Percentiles rank a stretch among this genome's conserved stretches.
phyloP scores from a whole-genome alignment of 2,113 vertebrate genomes.

The Psittacula cyanocephala region DNA sequence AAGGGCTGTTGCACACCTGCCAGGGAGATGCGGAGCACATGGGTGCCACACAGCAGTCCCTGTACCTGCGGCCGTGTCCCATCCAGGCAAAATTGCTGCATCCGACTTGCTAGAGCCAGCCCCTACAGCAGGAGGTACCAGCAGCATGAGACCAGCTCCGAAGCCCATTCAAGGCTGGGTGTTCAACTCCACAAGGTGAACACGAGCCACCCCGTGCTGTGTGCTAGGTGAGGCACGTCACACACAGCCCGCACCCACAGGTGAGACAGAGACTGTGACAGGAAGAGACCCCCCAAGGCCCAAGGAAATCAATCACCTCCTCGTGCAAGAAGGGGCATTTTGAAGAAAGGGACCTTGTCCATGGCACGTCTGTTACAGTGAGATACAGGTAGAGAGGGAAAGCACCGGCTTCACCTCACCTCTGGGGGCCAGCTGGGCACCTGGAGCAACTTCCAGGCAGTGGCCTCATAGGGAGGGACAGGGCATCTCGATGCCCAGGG shows the following conservation, averaged over 20 bases:
- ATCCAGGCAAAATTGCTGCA: neutral
- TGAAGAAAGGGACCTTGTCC: neutral
- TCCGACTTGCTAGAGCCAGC: neutral
- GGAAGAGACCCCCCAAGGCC: neutral
- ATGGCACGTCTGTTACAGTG: neutral
- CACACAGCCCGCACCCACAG: neutral
- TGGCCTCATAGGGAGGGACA: neutral
- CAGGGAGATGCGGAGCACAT: accelerated
- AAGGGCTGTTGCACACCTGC: neutral
- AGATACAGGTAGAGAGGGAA: constrained; percentile 23
- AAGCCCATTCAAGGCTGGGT: neutral
- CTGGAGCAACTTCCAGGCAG: accelerated
- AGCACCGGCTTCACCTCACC: neutral
- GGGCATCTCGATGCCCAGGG: accelerated
- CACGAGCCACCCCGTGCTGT: accelerated
- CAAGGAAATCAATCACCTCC: neutral
- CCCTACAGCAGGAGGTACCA: no score
- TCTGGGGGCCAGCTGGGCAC: neutral
- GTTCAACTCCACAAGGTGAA: neutral
- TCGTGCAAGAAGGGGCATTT: neutral
- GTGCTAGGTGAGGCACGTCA: neutral
- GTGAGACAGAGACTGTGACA: neutral
- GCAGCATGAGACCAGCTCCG: neutral
- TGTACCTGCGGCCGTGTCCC: neutral
- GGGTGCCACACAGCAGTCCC: neutral